These are phyloP conservation scores for Scomber japonicus DNA, from an alignment of 2,113 vertebrate genomes.

Conservation along the genomic window DNA sequence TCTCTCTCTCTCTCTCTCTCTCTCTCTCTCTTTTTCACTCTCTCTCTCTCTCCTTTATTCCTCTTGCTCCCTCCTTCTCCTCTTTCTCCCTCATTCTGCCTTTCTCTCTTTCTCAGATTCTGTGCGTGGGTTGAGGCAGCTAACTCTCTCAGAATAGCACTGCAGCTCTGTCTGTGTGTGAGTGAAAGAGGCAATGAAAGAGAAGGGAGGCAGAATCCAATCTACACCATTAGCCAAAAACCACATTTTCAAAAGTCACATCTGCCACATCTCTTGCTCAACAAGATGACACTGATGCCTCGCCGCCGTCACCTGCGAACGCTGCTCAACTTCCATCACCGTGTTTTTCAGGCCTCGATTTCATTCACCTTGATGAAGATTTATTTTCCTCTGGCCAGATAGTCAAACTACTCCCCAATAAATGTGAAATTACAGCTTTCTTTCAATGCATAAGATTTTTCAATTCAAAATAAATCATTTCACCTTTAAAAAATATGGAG, in stretches of 20 bases:
- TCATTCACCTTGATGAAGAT: slow-evolving; percentile 17
- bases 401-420: background rate
- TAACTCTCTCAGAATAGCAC: slow-evolving; percentile 90
- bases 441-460: background rate
- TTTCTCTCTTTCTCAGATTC: slow-evolving; percentile 86
- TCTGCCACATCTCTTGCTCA: slow-evolving; percentile 54
- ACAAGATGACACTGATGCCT: slow-evolving; percentile 46
- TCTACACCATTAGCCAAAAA: slow-evolving; percentile 68
- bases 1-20: slow-evolving; percentile 35
- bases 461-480: background rate
- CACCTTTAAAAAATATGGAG: background rate
- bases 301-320: background rate
- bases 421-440: slow-evolving; percentile 10
- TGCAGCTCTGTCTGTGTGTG: slow-evolving; percentile 84
- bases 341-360: slow-evolving; percentile 6
- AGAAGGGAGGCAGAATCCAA: slow-evolving; percentile 70
- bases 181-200: slow-evolving; percentile 70
- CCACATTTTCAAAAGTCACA: slow-evolving; percentile 69
- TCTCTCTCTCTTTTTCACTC: slow-evolving; percentile 35
- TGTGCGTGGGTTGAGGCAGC: slow-evolving; percentile 88
- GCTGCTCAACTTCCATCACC: slow-evolving; percentile 23
- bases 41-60: slow-evolving; percentile 63
- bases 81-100: slow-evolving; percentile 74
- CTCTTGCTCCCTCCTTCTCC: slow-evolving; percentile 66
- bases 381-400: background rate